Percentiles rank a stretch among this genome's conserved stretches.
Evolutionary conservation across 2,797 vertebrate species (phyloP).

Genomic region (Esox masquinongy): DNA sequence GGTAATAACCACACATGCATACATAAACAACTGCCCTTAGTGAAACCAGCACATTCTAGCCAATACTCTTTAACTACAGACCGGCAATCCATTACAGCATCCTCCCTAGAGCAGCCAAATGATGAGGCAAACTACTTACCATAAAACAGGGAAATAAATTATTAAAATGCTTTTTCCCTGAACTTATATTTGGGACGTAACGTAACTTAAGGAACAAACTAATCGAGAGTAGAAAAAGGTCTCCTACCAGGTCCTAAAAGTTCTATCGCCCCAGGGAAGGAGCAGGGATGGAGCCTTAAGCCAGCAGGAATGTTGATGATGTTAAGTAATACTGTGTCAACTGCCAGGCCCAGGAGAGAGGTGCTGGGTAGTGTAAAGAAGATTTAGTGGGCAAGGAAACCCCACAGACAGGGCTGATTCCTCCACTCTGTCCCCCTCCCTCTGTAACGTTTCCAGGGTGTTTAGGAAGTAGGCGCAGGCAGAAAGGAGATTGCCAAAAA

Average conservation of each 20-base stretch:
- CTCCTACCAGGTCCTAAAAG: constrained; percentile 54
- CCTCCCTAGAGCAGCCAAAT: constrained; percentile 44
- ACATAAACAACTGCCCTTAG: constrained; percentile 64
- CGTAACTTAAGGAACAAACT: constrained; percentile 43
- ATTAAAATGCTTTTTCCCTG: constrained; percentile 18
- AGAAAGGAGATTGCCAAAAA: too few relatives aligned
- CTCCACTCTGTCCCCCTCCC: constrained; percentile 28
- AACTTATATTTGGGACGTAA: constrained; percentile 42
- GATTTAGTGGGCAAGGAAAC: constrained; percentile 61
- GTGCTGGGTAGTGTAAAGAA: constrained; percentile 60
- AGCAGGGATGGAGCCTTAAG: constrained; percentile 66
- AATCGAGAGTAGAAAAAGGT: constrained; percentile 44
- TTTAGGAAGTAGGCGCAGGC: too few relatives aligned
- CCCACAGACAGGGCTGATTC: constrained; percentile 50
- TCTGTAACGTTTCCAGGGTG: background rate
- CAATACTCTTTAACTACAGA: constrained; percentile 47
- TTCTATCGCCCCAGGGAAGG: constrained; percentile 70
- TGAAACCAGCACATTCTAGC: constrained; percentile 40
- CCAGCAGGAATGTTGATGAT: constrained; percentile 72
- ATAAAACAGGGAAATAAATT: constrained; percentile 54
- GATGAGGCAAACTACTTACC: constrained; percentile 60
- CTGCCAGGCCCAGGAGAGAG: constrained; percentile 51
- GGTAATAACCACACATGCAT: constrained; percentile 66
- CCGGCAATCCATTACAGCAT: constrained; percentile 57
- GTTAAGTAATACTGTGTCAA: constrained; percentile 78